Conservation (phyloP, 2,888 invertebrate genomes). For the Ornithoptera priamus region DNA sequence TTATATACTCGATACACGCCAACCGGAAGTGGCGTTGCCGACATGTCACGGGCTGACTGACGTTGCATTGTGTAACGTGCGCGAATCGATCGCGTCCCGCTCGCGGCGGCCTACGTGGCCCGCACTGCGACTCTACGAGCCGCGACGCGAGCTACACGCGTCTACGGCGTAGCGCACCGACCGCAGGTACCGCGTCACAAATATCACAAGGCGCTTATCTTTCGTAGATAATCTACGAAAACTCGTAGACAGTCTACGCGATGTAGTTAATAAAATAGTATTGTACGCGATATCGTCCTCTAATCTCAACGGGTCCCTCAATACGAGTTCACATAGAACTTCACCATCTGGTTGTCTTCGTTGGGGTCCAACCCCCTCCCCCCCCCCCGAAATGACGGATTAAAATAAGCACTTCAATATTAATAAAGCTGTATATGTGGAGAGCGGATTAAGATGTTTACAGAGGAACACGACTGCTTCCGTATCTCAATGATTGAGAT, state of each 20-base stretch:
- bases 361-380: too few species aligned
- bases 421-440: too few species aligned
- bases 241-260: constrained; percentile 7
- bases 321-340: constrained; percentile 25
- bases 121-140: constrained; percentile 23
- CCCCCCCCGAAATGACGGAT: too few species aligned
- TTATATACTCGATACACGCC: constrained; percentile 4
- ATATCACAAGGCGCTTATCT: too few species aligned
- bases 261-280: constrained; percentile 15
- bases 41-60: constrained; percentile 7
- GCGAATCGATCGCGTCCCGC: constrained; percentile 22
- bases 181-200: not conserved
- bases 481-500: too few species aligned
- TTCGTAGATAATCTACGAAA: not conserved
- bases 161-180: constrained; percentile 11
- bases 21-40: constrained; percentile 6
- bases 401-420: too few species aligned
- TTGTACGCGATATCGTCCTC: constrained; percentile 15
- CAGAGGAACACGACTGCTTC: too few species aligned
- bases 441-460: too few species aligned
- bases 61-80: constrained; percentile 10
- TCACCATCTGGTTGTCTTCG: not conserved
- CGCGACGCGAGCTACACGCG: not conserved
- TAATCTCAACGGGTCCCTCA: not conserved
- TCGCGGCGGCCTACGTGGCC: constrained; percentile 14